phyloP scores from a whole-genome alignment of 2,113 vertebrate genomes.

The Parus major region DNA sequence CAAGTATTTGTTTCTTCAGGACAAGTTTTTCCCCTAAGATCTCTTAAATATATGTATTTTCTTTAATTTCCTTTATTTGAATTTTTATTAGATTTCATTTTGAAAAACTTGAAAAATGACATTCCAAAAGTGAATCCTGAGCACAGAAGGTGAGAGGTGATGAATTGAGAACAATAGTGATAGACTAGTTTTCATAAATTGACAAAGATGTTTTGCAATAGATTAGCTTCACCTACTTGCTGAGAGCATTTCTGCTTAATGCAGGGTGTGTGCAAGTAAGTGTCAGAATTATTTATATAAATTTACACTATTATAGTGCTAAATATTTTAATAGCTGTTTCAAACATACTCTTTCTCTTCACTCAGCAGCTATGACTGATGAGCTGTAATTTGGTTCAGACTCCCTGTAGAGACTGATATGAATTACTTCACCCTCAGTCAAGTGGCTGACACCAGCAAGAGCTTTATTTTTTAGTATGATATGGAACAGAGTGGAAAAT shows the following conservation, averaged over 20 bases:
- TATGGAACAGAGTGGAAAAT: not conserved
- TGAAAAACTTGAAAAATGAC: not conserved
- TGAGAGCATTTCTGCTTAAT: not conserved
- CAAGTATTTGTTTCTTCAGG: not conserved
- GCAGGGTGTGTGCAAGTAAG: not conserved
- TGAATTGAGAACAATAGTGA: not conserved
- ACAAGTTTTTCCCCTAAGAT: not conserved
- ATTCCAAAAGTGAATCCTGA: not conserved
- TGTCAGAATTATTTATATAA: constrained; percentile 27
- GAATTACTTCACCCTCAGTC: not conserved
- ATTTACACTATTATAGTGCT: not conserved
- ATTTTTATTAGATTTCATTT: not conserved
- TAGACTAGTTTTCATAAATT: not conserved
- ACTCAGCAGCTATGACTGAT: not conserved
- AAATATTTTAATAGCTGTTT: constrained; percentile 40
- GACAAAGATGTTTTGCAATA: not conserved
- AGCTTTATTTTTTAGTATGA: not conserved
- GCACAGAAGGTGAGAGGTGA: not conserved
- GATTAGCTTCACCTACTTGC: not conserved
- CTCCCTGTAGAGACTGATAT: not conserved
- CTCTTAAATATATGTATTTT: not conserved
- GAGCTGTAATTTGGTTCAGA: not conserved
- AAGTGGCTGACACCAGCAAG: not conserved
- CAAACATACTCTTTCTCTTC: not conserved
- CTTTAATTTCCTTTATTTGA: not conserved